Evolutionary conservation across 2,113 vertebrate genomes (phyloP).

Genomic region (Pteruthius melanotis): DNA sequence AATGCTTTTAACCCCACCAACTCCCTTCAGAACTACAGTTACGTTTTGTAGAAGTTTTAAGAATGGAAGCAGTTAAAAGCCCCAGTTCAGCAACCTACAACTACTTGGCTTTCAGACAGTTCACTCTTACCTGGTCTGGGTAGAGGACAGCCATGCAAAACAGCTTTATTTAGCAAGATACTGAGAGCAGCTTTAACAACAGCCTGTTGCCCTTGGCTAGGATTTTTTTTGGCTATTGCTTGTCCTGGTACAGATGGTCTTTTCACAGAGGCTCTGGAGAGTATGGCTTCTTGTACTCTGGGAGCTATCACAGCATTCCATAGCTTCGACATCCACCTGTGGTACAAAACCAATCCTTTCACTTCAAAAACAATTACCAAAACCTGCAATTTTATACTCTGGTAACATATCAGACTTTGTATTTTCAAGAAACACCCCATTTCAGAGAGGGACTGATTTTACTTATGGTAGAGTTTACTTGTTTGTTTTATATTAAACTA

Average conservation of each 20-base stretch:
- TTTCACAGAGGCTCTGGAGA: conserved; percentile 85
- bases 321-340: conserved; percentile 90
- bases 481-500: background rate
- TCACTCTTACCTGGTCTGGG: conserved; percentile 79
- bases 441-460: background rate
- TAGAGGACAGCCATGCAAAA: conserved; percentile 88
- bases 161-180: conserved; percentile 92
- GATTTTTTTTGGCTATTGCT: conserved; percentile 70
- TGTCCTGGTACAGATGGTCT: conserved; percentile 67
- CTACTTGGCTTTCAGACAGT: background rate
- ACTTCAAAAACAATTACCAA: background rate
- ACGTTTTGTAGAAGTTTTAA: background rate
- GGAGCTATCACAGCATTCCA: conserved; percentile 93
- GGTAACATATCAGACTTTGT: background rate
- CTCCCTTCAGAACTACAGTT: background rate
- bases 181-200: conserved; percentile 93
- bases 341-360: background rate
- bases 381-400: background rate
- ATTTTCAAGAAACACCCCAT: background rate
- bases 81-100: background rate
- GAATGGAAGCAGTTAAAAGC: background rate
- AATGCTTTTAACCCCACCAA: background rate
- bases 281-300: conserved; percentile 88
- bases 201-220: conserved; percentile 89
- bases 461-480: background rate